Evolutionary conservation across 2,888 invertebrate genomes (phyloP).

Genomic region (Stenolophus ochropezus): DNA sequence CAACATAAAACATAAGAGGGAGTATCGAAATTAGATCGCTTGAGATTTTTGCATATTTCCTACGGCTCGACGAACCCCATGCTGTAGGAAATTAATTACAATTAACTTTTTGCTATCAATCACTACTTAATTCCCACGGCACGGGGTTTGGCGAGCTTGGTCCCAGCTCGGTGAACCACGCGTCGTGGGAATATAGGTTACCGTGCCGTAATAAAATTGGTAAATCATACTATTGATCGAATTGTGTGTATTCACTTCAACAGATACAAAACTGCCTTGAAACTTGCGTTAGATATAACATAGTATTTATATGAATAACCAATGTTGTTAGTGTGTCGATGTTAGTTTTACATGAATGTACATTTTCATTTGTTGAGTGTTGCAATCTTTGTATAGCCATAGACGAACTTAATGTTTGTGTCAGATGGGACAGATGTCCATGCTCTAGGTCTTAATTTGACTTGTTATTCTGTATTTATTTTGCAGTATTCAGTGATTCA

Average conservation of each 20-base stretch:
- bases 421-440: constrained; percentile 74
- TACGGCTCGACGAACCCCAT: too few species aligned
- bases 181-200: too few species aligned
- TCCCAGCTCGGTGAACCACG: too few species aligned
- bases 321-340: constrained; percentile 52
- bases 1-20: not conserved
- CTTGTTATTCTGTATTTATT: constrained; percentile 51
- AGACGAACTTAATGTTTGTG: constrained; percentile 67
- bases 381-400: constrained; percentile 30
- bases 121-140: too few species aligned
- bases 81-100: too few species aligned
- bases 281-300: constrained; percentile 45
- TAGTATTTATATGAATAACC: constrained; percentile 51
- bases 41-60: too few species aligned
- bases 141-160: too few species aligned
- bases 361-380: constrained; percentile 55
- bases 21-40: constrained; percentile 10
- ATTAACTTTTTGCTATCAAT: too few species aligned
- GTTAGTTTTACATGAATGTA: constrained; percentile 57
- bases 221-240: not conserved
- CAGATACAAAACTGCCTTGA: constrained; percentile 53
- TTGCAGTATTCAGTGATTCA: constrained; percentile 41
- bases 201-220: not conserved
- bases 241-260: constrained; percentile 46
- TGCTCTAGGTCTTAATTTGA: constrained; percentile 42